Percentiles rank a stretch among this genome's conserved stretches.
phyloP scores from a whole-genome alignment of 1,140 invertebrate species.

The Potamilus streckersoni region DNA sequence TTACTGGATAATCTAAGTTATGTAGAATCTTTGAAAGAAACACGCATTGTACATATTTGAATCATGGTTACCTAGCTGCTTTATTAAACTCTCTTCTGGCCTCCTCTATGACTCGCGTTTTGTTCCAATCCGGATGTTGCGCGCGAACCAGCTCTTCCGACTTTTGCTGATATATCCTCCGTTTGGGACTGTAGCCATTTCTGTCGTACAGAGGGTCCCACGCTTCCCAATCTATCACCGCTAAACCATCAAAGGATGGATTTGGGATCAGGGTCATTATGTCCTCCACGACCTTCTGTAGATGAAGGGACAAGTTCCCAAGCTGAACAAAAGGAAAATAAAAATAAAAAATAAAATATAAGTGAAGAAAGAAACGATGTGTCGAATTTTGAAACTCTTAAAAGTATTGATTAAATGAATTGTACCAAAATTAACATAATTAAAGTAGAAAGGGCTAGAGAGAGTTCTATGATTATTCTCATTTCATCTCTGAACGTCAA shows the following conservation, averaged over 20 bases:
- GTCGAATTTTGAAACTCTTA: too few species aligned
- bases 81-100: constrained; percentile 49
- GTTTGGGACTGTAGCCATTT: constrained; percentile 75
- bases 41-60: too few species aligned
- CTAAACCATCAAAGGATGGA: constrained; percentile 73
- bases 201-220: constrained; percentile 79
- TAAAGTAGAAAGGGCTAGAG: too few species aligned
- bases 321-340: constrained; percentile 23
- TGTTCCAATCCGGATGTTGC: constrained; percentile 40
- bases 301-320: constrained; percentile 62
- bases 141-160: constrained; percentile 43
- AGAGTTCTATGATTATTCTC: too few species aligned
- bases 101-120: constrained; percentile 20
- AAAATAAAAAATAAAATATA: too few species aligned
- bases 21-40: too few species aligned
- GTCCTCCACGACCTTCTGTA: constrained; percentile 18
- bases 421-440: too few species aligned
- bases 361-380: too few species aligned
- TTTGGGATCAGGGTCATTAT: constrained; percentile 27
- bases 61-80: constrained; percentile 39
- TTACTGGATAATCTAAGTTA: too few species aligned
- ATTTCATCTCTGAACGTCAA: too few species aligned
- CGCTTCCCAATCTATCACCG: constrained; percentile 85
- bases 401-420: too few species aligned
- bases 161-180: constrained; percentile 36